Evolutionary conservation across 2,888 invertebrate genomes (phyloP).

Genomic region (Cheilosia vulpina): DNA sequence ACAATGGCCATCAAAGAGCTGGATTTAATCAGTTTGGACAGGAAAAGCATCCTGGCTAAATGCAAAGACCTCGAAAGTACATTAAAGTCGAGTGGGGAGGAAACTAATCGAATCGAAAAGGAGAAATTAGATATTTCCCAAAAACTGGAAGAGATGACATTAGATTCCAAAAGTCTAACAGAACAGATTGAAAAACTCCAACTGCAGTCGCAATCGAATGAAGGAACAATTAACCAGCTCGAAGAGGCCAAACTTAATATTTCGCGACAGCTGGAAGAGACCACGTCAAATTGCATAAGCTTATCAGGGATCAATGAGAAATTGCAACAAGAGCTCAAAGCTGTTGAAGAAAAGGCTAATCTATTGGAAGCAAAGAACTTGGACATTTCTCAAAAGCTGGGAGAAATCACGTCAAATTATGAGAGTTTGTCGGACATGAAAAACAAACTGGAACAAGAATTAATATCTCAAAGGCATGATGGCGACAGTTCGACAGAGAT

Average conservation of each 20-base stretch:
- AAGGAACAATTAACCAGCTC: constrained; percentile 82
- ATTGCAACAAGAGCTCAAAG: constrained; percentile 86
- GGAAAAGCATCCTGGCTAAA: not conserved
- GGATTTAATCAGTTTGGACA: constrained; percentile 7
- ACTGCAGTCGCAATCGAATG: constrained; percentile 3
- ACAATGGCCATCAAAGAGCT: constrained; percentile 36
- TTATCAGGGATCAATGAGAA: constrained; percentile 84
- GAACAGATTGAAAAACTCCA: constrained; percentile 75
- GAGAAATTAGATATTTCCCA: constrained; percentile 75
- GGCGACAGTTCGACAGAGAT: constrained; percentile 74
- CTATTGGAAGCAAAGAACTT: constrained; percentile 73
- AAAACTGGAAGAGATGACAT: constrained; percentile 77
- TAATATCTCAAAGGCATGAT: constrained; percentile 77
- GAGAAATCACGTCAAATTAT: constrained; percentile 76
- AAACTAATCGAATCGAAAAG: not conserved
- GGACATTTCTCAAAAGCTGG: constrained; percentile 67
- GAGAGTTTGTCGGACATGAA: constrained; percentile 77
- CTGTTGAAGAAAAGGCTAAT: constrained; percentile 83
- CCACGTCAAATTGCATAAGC: constrained; percentile 80
- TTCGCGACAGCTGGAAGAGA: constrained; percentile 85
- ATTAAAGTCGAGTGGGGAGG: constrained; percentile 56
- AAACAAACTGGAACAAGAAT: constrained; percentile 77
- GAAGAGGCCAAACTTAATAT: constrained; percentile 83
- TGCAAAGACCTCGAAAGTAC: constrained; percentile 6
- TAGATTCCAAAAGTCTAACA: constrained; percentile 75